Conservation (phyloP, 2,797 vertebrate genomes). For the Eptatretus atami region DNA sequence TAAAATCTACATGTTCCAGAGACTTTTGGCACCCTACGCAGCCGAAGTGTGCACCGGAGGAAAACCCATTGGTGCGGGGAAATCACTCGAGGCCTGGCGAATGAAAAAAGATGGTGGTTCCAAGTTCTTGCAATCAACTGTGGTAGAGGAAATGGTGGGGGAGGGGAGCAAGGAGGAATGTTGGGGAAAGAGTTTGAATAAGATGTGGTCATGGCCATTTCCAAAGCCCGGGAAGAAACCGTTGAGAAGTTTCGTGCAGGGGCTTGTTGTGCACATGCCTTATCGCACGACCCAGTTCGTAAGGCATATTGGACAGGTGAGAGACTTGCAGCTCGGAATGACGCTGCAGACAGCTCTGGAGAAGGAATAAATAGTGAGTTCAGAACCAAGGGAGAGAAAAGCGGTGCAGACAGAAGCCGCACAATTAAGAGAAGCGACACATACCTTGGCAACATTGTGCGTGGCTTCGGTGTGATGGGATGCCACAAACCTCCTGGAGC, state of each 20-base stretch:
- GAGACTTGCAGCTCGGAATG: slow-evolving; percentile 65
- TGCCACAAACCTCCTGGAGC: slow-evolving; percentile 67
- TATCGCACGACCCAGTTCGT: slow-evolving; percentile 50
- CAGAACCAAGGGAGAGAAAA: not conserved
- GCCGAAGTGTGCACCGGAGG: too few relatives aligned
- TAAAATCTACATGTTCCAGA: too few relatives aligned
- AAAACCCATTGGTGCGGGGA: too few relatives aligned
- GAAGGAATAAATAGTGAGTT: not conserved
- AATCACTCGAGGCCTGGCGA: too few relatives aligned
- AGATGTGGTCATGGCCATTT: slow-evolving; percentile 33
- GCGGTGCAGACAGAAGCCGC: too few relatives aligned
- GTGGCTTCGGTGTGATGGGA: slow-evolving; percentile 68
- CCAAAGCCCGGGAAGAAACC: slow-evolving; percentile 88
- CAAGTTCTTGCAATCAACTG: too few relatives aligned
- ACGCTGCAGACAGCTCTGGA: slow-evolving; percentile 72
- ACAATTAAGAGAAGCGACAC: slow-evolving; percentile 8
- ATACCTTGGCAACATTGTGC: slow-evolving; percentile 88
- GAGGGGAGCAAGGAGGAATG: too few relatives aligned
- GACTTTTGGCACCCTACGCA: too few relatives aligned
- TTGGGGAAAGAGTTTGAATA: too few relatives aligned
- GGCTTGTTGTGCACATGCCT: slow-evolving; percentile 39
- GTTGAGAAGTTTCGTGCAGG: slow-evolving; percentile 38
- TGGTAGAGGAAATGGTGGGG: too few relatives aligned
- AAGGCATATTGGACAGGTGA: slow-evolving; percentile 63
- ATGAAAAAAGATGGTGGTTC: too few relatives aligned